These are phyloP conservation scores for Chelonia mydas DNA, from an alignment of 2,797 vertebrate genomes.

Conservation along the genomic window DNA sequence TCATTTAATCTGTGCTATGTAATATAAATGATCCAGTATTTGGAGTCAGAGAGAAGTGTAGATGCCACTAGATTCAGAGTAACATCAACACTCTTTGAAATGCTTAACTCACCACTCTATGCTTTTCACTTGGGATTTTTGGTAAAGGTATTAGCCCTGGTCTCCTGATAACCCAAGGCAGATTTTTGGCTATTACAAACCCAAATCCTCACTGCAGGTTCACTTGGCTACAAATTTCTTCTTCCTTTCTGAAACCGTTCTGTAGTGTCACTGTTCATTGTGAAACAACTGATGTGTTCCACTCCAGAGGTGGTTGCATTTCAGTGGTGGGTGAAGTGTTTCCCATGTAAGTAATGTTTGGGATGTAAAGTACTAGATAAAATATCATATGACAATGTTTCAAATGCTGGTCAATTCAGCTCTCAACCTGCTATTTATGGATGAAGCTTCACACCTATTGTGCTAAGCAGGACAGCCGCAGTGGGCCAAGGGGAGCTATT, in stretches of 20 bases:
- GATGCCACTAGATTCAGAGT: neutral
- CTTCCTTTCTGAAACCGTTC: neutral
- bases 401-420: neutral
- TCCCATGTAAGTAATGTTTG: neutral
- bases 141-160: neutral
- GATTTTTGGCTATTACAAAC: neutral
- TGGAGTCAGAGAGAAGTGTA: neutral
- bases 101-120: neutral
- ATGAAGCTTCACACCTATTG: neutral
- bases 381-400: neutral
- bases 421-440: neutral
- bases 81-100: neutral
- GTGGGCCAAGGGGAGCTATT: neutral
- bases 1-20: neutral
- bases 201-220: neutral
- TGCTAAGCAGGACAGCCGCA: neutral
- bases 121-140: neutral
- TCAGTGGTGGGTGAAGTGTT: neutral
- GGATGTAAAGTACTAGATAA: neutral
- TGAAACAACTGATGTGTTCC: neutral
- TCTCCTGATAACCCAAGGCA: neutral
- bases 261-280: neutral
- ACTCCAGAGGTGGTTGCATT: neutral
- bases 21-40: neutral
- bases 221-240: neutral